Evolutionary conservation across 2,797 vertebrate genomes (phyloP), one percentile per base, ranked within the genome.

Genomic region (Vespertilio murinus): DNA sequence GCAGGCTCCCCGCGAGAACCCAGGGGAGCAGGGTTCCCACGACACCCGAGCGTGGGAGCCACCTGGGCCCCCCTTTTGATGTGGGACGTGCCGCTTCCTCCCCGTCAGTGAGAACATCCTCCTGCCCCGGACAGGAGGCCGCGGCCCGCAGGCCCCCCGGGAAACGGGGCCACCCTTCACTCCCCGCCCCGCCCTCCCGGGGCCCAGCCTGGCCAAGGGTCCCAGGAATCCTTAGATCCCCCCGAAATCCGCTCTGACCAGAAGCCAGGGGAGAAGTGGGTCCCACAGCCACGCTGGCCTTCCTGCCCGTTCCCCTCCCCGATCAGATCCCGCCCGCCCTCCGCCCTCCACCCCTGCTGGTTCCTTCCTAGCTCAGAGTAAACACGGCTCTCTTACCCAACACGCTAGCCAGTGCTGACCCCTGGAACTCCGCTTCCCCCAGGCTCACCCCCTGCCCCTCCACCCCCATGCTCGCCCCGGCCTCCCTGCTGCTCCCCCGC

Each of bases 51-150:
- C 59, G 93, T 97, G 97, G 92, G 97, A 97, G 92, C 91, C 87
- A 20, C 92, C 77, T 11, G 3, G 90, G 85, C 70, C 88, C 85
- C 92, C 82, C 42, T 93, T 97, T 96, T 97, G 96, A 97, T 97
- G 97, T 97, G 97, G 97, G 84, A 40, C 5, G 17, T 0, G 17
- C 79, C 0, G 69, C 56, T 97, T 97, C 96, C 96, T 97, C 81
- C 35, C 0, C 81, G 38, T 59, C 90, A 93, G 84, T 59, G 61
- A 97, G 96, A 95, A 80, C 85, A 95, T 90, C 96, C 86, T 93
- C 42, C 35, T 22, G 59, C 17, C 73, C 81, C 89, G 94, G 95
- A 91, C 94, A 94, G 47, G 89, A 6, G 23, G 11, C 56, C 18
- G 78, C 81, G 64, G 73, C 87, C 87, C 28, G 20, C 18, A 67